A percentile compares a stretch with the other conserved stretches of the same genome.
Evolutionary conservation across 2,113 vertebrate genomes (phyloP).

Genomic region (Corythaeola cristata): DNA sequence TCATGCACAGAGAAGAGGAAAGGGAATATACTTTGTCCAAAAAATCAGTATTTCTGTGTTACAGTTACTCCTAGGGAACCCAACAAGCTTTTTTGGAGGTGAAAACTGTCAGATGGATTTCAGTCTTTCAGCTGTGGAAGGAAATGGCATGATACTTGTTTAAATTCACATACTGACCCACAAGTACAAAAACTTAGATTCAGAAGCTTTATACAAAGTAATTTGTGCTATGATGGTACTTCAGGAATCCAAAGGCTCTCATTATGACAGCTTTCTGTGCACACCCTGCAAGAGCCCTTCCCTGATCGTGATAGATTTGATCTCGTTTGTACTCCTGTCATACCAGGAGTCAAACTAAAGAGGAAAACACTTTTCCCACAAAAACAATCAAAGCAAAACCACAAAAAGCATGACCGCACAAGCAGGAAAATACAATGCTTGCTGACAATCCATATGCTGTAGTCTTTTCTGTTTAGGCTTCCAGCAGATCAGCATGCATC

Average conservation of each 20-base stretch:
- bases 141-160: not conserved
- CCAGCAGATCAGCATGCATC: too few species aligned
- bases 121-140: not conserved
- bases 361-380: not conserved
- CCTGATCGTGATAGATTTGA: not conserved
- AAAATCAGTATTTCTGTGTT: not conserved
- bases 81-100: not conserved
- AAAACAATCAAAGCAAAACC: not conserved
- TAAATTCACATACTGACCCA: not conserved
- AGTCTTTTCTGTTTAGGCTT: not conserved
- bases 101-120: not conserved
- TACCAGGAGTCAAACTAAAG: not conserved
- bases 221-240: not conserved
- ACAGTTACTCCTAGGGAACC: not conserved
- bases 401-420: not conserved
- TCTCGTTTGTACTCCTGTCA: not conserved
- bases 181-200: not conserved
- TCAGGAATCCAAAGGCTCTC: not conserved
- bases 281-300: not conserved
- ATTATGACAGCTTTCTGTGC: not conserved
- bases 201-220: not conserved
- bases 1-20: fast-evolving
- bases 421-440: not conserved
- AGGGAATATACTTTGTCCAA: not conserved
- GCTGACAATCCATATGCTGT: not conserved